Percentiles rank a stretch among this genome's conserved stretches.
These are phyloP conservation scores for Adelognathus sp. DNA, from an alignment of 2,888 invertebrate genomes.

Conservation along the genomic window DNA sequence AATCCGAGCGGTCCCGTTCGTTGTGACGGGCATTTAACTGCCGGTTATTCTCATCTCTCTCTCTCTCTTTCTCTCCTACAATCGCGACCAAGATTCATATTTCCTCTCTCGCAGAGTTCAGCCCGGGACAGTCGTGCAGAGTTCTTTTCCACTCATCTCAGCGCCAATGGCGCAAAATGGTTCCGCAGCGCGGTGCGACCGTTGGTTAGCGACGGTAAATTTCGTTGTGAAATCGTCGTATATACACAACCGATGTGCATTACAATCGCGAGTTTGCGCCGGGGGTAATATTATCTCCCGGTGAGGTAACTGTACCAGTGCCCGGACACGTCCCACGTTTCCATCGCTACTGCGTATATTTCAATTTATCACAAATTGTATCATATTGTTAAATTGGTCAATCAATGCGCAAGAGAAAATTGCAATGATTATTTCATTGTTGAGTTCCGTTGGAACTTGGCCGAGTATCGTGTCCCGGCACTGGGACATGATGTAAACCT, in stretches of 20 bases:
- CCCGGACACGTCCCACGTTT: no score
- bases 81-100: conserved; percentile 40
- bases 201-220: neutral
- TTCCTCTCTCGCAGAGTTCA: neutral
- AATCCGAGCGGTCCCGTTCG: conserved; percentile 54
- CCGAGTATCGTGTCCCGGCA: no score
- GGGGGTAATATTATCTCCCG: no score
- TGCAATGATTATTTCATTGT: no score
- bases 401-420: no score
- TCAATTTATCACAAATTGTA: no score
- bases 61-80: neutral
- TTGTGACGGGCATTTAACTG: conserved; percentile 55
- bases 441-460: no score
- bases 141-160: neutral
- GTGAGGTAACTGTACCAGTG: no score
- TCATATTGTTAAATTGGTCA: no score
- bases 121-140: neutral
- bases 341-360: no score
- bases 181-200: neutral
- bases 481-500: no score
- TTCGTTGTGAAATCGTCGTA: neutral
- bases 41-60: neutral
- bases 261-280: no score
- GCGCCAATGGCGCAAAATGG: neutral
- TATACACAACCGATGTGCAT: neutral